These are phyloP conservation scores for Lampris megalopsis DNA, from an alignment of 2,113 vertebrate species.

Conservation along the genomic window DNA sequence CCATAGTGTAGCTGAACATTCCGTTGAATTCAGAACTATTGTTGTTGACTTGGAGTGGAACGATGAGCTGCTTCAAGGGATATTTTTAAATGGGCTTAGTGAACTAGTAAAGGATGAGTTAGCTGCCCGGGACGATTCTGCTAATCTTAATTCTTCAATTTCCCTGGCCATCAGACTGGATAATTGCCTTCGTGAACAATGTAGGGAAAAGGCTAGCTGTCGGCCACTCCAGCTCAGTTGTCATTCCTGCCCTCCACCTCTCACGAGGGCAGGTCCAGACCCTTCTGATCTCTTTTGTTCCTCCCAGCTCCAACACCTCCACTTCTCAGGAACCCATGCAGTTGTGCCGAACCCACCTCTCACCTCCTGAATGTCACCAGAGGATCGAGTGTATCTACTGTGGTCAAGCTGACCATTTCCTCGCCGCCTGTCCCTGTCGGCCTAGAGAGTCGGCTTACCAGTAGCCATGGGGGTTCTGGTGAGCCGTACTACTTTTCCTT, in stretches of 20 bases:
- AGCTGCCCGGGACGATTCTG: too few species aligned
- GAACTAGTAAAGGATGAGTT: neutral
- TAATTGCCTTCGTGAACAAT: neutral
- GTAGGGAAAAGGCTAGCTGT: neutral
- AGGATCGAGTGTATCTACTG: too few species aligned
- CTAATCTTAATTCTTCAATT: too few species aligned
- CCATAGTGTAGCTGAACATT: neutral
- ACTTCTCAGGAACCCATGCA: neutral
- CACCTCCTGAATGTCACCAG: too few species aligned
- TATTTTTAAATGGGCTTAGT: neutral
- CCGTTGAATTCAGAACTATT: neutral
- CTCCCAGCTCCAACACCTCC: neutral
- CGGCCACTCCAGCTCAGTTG: neutral
- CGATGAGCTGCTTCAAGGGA: neutral
- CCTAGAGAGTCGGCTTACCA: too few species aligned
- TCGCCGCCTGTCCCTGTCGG: too few species aligned
- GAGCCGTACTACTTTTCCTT: too few species aligned
- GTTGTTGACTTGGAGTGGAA: neutral
- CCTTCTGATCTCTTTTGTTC: neutral
- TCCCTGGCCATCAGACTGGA: too few species aligned
- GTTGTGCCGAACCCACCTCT: too few species aligned
- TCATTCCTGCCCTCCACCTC: neutral
- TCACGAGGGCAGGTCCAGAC: neutral
- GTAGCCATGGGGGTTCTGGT: too few species aligned
- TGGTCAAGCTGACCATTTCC: too few species aligned